Evolutionary conservation across 2,113 vertebrate genomes (phyloP).

Genomic region (Electrona antarctica): DNA sequence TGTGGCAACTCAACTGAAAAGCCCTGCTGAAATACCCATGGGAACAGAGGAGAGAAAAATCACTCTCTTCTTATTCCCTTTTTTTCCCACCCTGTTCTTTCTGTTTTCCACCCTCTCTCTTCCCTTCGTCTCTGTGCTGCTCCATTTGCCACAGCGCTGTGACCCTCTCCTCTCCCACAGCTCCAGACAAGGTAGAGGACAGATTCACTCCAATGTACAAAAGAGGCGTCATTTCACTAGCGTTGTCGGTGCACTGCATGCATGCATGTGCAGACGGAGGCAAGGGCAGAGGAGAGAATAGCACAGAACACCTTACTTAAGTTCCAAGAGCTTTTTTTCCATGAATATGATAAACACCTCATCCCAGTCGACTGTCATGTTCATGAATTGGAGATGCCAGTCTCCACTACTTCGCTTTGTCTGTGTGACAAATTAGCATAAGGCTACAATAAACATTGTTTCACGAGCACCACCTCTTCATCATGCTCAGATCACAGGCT

Average conservation of each 20-base stretch:
- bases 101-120: slow-evolving; percentile 47
- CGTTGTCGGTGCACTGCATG: slow-evolving; percentile 2
- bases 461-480: neutral
- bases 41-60: slow-evolving; percentile 73
- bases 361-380: neutral
- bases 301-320: neutral
- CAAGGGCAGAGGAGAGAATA: slow-evolving; percentile 13
- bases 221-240: neutral
- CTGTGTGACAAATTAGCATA: slow-evolving; percentile 6
- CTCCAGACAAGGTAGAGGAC: slow-evolving; percentile 42
- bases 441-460: slow-evolving; percentile 18
- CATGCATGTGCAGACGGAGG: slow-evolving; percentile 16
- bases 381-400: neutral
- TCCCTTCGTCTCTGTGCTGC: slow-evolving; percentile 57
- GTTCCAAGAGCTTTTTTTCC: neutral
- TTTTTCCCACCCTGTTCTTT: slow-evolving; percentile 21
- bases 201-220: slow-evolving; percentile 9
- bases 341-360: neutral
- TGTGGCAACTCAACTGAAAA: slow-evolving; percentile 77
- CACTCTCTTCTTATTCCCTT: slow-evolving; percentile 56
- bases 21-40: slow-evolving; percentile 67
- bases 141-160: slow-evolving; percentile 49
- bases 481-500: slow-evolving; percentile 3
- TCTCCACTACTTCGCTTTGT: neutral
- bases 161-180: neutral